Evolutionary conservation across 2,113 vertebrate genomes (phyloP).

Genomic region (Anguilla japonica): DNA sequence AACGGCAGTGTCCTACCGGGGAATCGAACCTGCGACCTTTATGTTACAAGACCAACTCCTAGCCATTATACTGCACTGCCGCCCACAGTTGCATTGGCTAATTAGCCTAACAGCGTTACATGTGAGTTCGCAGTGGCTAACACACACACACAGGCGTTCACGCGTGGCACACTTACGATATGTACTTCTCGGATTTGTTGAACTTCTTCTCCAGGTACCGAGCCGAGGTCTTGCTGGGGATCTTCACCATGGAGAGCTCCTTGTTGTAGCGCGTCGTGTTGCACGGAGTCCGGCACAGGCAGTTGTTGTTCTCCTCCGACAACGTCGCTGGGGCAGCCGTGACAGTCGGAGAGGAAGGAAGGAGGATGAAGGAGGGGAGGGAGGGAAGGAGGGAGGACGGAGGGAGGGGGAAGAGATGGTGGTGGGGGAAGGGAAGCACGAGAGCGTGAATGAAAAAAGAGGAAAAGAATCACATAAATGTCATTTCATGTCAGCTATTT

Average conservation of each 20-base stretch:
- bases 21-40: too few species aligned
- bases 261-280: conserved; percentile 98
- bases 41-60: too few species aligned
- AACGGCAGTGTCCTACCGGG: too few species aligned
- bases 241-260: conserved; percentile 99
- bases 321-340: conserved; percentile 75
- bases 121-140: neutral
- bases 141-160: neutral
- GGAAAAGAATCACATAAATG: neutral
- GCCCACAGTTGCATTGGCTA: too few species aligned
- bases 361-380: neutral
- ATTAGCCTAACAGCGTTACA: neutral
- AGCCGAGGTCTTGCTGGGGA: conserved; percentile 96
- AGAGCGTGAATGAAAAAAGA: neutral
- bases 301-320: conserved; percentile 89
- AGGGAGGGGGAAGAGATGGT: neutral
- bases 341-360: neutral
- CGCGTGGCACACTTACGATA: conserved; percentile 76
- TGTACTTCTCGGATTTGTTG: conserved; percentile 97
- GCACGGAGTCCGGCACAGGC: conserved; percentile 92
- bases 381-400: neutral
- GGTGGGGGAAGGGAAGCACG: too few species aligned
- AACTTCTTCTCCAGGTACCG: conserved; percentile 99
- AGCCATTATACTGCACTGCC: too few species aligned
- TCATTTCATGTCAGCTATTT: neutral